Percentiles rank a stretch among this genome's conserved stretches.
phyloP scores from a whole-genome alignment of 2,888 invertebrate species.

The Acanthosepion lycidas region DNA sequence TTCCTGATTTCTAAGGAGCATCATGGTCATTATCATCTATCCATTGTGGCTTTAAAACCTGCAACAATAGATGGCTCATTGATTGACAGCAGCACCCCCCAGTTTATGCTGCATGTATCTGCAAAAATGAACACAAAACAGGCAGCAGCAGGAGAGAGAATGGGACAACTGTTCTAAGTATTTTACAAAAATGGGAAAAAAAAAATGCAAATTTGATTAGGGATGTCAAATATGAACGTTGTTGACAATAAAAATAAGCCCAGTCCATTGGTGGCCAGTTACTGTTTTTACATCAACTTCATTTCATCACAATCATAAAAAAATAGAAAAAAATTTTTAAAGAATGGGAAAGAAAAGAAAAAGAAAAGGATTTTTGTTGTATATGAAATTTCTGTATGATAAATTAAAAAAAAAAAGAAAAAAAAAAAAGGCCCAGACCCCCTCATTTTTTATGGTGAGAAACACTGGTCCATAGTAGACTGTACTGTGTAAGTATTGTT shows the following conservation, averaged over 20 bases:
- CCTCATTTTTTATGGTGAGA: constrained; percentile 17
- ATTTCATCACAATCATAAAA: constrained; percentile 44
- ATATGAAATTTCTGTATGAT: constrained; percentile 48
- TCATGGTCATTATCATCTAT: constrained; percentile 15
- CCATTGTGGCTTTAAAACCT: neutral
- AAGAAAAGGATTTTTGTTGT: constrained; percentile 41
- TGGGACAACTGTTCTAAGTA: constrained; percentile 2
- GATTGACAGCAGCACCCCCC: neutral
- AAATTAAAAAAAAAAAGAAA: constrained; percentile 35
- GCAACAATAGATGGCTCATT: neutral
- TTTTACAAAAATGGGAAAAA: neutral
- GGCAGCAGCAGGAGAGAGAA: neutral
- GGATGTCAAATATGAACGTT: constrained; percentile 41
- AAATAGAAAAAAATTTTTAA: neutral
- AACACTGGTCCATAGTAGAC: constrained; percentile 47
- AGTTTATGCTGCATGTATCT: neutral
- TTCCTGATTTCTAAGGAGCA: neutral
- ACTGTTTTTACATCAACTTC: constrained; percentile 42
- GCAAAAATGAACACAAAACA: neutral
- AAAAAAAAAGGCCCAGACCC: neutral
- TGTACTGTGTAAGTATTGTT: constrained; percentile 49
- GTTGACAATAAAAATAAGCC: constrained; percentile 8
- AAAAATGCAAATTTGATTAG: neutral
- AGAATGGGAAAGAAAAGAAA: neutral
- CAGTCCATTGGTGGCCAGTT: constrained; percentile 40